Conservation (phyloP, 2,113 vertebrate species). For the Zingel zingel region DNA sequence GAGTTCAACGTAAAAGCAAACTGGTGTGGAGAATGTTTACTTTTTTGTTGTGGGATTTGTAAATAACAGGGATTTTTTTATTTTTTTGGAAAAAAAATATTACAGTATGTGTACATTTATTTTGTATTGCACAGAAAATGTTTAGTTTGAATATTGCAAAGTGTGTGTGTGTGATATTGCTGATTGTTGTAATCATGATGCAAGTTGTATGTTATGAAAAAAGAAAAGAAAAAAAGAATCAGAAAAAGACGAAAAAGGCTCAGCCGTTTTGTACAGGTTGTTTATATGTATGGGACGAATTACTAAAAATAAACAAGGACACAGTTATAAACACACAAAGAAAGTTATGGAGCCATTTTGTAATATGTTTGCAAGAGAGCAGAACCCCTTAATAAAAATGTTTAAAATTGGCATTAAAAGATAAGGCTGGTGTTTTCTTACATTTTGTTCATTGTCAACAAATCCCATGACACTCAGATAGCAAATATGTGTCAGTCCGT, state of each 20-base stretch:
- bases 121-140: slow-evolving; percentile 91
- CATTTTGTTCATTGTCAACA: background rate
- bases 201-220: slow-evolving; percentile 81
- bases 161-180: slow-evolving; percentile 88
- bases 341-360: slow-evolving; percentile 9
- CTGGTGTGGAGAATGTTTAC: slow-evolving; percentile 87
- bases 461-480: background rate
- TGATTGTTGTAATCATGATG: slow-evolving; percentile 89
- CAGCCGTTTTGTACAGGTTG: slow-evolving; percentile 91
- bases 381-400: background rate
- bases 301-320: slow-evolving; percentile 88
- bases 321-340: slow-evolving; percentile 62
- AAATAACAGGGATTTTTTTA: slow-evolving; percentile 89
- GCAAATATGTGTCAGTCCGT: background rate
- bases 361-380: background rate
- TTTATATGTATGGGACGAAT: slow-evolving; percentile 91
- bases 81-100: slow-evolving; percentile 86
- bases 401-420: background rate
- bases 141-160: slow-evolving; percentile 89
- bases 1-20: slow-evolving; percentile 76
- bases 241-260: slow-evolving; percentile 79
- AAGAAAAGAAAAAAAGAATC: slow-evolving; percentile 78
- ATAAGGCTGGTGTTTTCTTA: background rate
- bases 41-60: slow-evolving; percentile 91
- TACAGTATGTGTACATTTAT: slow-evolving; percentile 86